phyloP scores from a whole-genome alignment of 2,113 vertebrate genomes.

The Piaya cayana region DNA sequence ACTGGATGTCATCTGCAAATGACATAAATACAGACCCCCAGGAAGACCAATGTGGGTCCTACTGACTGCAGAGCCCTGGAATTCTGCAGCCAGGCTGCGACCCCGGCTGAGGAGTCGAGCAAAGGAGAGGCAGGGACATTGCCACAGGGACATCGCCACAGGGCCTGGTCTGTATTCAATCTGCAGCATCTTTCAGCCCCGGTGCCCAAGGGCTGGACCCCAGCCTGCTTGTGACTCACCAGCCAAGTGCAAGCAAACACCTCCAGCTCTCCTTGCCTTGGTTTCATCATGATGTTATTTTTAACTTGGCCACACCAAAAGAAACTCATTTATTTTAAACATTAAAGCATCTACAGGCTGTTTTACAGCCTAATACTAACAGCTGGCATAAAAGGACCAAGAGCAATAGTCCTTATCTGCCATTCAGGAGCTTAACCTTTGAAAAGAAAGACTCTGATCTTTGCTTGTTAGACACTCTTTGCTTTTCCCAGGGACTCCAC shows the following conservation, averaged over 20 bases:
- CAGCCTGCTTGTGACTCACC: not conserved
- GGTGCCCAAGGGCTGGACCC: not conserved
- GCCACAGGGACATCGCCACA: too few species aligned
- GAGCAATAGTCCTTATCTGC: not conserved
- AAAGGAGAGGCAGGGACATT: not conserved
- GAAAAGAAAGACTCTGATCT: not conserved
- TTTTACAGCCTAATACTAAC: not conserved
- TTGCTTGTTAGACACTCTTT: not conserved
- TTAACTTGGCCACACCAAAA: not conserved
- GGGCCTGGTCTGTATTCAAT: too few species aligned
- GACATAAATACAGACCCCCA: rapidly evolving
- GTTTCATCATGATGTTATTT: not conserved
- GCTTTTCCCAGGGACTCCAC: rapidly evolving
- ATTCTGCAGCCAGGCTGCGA: not conserved
- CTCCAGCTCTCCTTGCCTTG: not conserved
- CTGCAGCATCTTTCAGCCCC: too few species aligned
- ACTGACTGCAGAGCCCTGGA: not conserved
- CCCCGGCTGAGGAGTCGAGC: rapidly evolving
- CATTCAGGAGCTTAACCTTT: not conserved
- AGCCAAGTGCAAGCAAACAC: rapidly evolving
- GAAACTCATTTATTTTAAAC: not conserved
- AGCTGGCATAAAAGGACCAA: not conserved
- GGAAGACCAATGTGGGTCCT: not conserved
- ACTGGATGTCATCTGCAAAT: not conserved
- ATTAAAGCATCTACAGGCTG: not conserved